These are phyloP conservation scores for Trachelus iudaicus DNA, from an alignment of 2,888 invertebrate species.

Conservation along the genomic window DNA sequence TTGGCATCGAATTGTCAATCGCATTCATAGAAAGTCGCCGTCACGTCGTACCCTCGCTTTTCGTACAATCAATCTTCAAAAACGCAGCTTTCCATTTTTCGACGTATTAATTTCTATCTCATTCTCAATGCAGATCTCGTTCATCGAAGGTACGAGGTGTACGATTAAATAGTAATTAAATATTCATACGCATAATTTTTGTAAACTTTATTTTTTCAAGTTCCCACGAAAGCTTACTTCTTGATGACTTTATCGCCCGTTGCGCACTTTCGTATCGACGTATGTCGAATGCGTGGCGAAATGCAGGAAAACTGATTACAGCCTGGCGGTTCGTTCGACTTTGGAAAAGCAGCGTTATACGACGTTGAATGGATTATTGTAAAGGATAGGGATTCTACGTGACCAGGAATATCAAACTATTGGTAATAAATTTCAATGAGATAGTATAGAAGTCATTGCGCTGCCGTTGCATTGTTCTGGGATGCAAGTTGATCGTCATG, in stretches of 20 bases:
- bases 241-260: background rate
- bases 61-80: background rate
- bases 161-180: background rate
- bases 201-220: too few relatives aligned
- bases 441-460: too few relatives aligned
- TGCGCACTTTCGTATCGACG: background rate
- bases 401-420: too few relatives aligned
- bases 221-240: background rate
- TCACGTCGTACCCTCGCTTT: background rate
- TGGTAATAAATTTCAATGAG: too few relatives aligned
- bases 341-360: background rate
- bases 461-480: too few relatives aligned
- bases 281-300: background rate
- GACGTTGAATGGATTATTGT: too few relatives aligned
- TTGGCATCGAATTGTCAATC: conserved; percentile 42
- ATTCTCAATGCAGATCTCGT: background rate
- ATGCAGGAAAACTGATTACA: background rate
- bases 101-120: background rate
- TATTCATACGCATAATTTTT: too few relatives aligned
- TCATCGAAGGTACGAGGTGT: background rate
- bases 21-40: conserved; percentile 2
- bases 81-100: background rate
- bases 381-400: too few relatives aligned
- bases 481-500: background rate
- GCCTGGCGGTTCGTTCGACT: background rate